phyloP scores from a whole-genome alignment of 2,113 vertebrate genomes.

The Coryphaenoides rupestris region DNA sequence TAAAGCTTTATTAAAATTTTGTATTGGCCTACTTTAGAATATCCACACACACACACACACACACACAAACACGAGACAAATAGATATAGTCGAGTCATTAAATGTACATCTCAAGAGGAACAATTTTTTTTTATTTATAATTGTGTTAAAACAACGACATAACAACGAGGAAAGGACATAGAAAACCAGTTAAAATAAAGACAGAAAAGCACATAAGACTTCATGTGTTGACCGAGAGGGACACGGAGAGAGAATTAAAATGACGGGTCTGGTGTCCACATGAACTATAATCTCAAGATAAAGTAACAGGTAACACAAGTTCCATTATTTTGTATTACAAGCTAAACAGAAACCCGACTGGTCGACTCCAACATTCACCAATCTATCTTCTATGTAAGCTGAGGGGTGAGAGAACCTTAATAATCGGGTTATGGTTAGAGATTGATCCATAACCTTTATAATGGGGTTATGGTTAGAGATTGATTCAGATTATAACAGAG shows the following conservation, averaged over 20 bases:
- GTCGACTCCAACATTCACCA: neutral
- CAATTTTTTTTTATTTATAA: slow-evolving; percentile 51
- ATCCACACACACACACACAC: neutral
- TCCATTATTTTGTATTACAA: too few relatives aligned
- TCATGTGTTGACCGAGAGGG: slow-evolving; percentile 30
- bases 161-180: slow-evolving; percentile 50
- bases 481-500: too few relatives aligned
- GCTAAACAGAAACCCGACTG: slow-evolving; percentile 30
- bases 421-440: too few relatives aligned
- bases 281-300: too few relatives aligned
- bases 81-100: neutral
- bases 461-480: too few relatives aligned
- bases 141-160: slow-evolving; percentile 57
- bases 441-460: too few relatives aligned
- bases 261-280: neutral
- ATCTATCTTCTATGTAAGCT: too few relatives aligned
- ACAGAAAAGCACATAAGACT: slow-evolving; percentile 34
- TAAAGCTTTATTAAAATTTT: too few relatives aligned
- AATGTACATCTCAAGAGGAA: slow-evolving; percentile 20
- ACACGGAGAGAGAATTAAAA: slow-evolving; percentile 5
- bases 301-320: too few relatives aligned
- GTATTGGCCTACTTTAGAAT: too few relatives aligned
- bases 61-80: slow-evolving; percentile 5
- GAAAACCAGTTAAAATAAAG: slow-evolving; percentile 39
- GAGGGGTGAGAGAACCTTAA: too few relatives aligned